Base-by-base conservation (phyloP, 1,140 invertebrate genomes). In the Druon quercuslanigerum region DNA sequence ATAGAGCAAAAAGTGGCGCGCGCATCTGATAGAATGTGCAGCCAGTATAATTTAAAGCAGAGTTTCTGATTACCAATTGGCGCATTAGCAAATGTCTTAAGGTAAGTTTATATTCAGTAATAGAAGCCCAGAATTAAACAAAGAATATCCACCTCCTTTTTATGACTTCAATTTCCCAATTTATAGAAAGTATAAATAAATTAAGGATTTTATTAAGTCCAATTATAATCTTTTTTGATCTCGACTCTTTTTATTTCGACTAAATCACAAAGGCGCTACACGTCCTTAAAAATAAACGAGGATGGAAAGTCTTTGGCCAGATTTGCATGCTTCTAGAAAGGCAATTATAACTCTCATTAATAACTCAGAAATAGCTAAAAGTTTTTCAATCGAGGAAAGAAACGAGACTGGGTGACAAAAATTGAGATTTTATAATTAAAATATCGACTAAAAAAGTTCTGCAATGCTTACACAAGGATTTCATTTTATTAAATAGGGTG, bases 321-420 rank as follows among this genome's bases (percentile, higher is more conserved):
- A 66, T 66, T 66, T 66, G 60, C 60, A 66, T 66, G 25, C 40
- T 33, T 14, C n/a, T 66, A 66, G 33, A n/a, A 66, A n/a, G 60
- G 60, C 60, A 46, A 66, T 66, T 66, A 66, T n/a, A 66, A 66
- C 60, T 66, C 20, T 66, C 25, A 46, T 14, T 66, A 46, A 40
- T 66, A 40, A 66, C 60, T 40, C n/a, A 66, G 20, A 66, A 40
- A 16, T 40, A 40, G 33, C 25, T 40, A n/a, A 66, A 66, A 66
- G 14, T 66, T 66, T 66, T 60, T 40, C n/a, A 33, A 66, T 66
- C 12, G 5, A 33, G n/a, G 9, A n/a, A 5, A 66, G 40, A 8
- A 66, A 9, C n/a, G 33, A n/a, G 33, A n/a, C 16, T 60, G 14
- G 14, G 3, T 60, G 57, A 60, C 16, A 12, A 25, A 16, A 46